Conservation (phyloP, 37 sponge, comb jelly and placozoan species). For the Spongilla lacustris region DNA sequence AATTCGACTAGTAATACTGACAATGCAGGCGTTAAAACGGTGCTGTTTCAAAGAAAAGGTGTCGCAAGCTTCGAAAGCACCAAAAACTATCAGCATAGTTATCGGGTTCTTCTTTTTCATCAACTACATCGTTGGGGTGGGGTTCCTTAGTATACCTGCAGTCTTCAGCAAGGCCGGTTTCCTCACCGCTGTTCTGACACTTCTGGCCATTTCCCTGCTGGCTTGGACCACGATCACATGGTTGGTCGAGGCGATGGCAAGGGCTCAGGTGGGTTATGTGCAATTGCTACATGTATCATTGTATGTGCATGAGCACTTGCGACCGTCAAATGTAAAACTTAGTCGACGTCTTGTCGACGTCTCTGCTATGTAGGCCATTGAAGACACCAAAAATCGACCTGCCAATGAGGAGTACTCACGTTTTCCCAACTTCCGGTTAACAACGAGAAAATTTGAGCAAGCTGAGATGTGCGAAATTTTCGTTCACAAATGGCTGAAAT, state of each 20-base stretch:
- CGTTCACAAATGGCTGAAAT: slow-evolving; percentile 52
- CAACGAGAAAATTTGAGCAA: slow-evolving; percentile 74
- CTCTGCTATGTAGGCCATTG: no score
- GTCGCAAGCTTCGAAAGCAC: not conserved
- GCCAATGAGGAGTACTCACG: not conserved
- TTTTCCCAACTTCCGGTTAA: slow-evolving; percentile 55
- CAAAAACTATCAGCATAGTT: not conserved
- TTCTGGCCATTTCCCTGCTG: no score
- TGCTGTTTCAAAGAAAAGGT: no score
- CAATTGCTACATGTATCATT: not conserved
- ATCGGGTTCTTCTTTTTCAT: not conserved
- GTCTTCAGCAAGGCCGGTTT: not conserved
- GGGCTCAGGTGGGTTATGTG: slow-evolving; percentile 2
- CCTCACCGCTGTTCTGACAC: not conserved
- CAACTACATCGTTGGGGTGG: not conserved
- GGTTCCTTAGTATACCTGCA: not conserved
- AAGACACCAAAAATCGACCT: no score
- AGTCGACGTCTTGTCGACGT: no score
- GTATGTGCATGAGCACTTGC: not conserved
- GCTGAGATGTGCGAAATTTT: slow-evolving; percentile 77
- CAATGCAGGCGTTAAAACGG: no score
- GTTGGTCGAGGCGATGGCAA: not conserved
- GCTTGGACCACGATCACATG: no score
- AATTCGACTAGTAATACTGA: no score
- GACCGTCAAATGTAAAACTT: not conserved